Conservation (phyloP, 2,797 vertebrate genomes). For the Argya squamiceps region DNA sequence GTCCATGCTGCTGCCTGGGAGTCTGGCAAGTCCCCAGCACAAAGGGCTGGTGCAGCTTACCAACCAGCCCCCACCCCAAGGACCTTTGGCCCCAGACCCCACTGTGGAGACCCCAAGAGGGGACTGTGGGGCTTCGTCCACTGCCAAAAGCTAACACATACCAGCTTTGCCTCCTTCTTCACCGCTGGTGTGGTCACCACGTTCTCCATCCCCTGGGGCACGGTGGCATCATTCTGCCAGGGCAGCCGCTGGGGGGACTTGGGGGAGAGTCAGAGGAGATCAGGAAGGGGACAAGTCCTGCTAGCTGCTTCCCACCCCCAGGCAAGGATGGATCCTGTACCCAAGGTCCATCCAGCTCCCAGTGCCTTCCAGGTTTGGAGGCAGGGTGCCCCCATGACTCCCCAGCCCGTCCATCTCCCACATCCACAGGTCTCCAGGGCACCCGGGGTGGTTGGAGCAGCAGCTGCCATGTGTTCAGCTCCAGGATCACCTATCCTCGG, state of each 20-base stretch:
- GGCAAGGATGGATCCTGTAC: fast-evolving
- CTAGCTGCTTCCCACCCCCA: background rate
- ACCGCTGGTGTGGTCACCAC: conserved; percentile 85
- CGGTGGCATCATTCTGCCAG: conserved; percentile 66
- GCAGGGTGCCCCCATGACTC: too few relatives aligned
- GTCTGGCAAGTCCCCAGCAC: background rate
- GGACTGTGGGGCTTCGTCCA: background rate
- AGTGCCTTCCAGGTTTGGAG: background rate
- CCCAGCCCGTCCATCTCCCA: background rate
- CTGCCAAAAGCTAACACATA: background rate
- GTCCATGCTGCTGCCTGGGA: background rate
- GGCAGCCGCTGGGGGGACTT: background rate
- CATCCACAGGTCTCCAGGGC: background rate
- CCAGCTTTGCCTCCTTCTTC: conserved; percentile 47
- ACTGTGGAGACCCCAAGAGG: background rate
- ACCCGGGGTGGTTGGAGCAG: fast-evolving
- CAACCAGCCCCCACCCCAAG: background rate
- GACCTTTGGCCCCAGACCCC: background rate
- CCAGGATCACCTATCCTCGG: too few relatives aligned
- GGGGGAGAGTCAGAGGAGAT: background rate
- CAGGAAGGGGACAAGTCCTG: background rate
- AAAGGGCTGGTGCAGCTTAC: background rate
- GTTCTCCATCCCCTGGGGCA: conserved; percentile 83
- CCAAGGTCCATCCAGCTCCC: background rate
- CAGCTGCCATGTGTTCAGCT: background rate